Base-by-base conservation (phyloP, 2,888 invertebrate species). In the Ernsta delagoae region DNA sequence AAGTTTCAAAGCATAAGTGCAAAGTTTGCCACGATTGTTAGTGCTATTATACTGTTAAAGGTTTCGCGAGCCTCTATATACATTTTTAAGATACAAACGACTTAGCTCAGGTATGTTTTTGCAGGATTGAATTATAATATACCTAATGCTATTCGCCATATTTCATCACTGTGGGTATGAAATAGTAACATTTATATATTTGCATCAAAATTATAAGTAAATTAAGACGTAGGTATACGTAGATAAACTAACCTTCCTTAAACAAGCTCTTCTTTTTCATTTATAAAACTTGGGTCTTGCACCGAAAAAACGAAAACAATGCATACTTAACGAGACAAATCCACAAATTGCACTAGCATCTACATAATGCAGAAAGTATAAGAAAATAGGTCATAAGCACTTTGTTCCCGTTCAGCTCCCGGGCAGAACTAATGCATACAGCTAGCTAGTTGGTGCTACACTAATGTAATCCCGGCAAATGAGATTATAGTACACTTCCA, bases 291-390 rank as follows among this genome's bases (percentile, higher is more conserved):
- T 16, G 1, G 16, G 16, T 16, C 16, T 56, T 61, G 34, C 41
- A 24, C 43, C 36, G 16, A 61, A 67, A 54, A 54, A 67, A 56
- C 43, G 43, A 64, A 66, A 34, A 67, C 54, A 67, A 54, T 41
- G 36, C 43, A 54, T 61, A 67, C 59, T 66, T 66, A 66, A 61
- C 67, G 67, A 67, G 60, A 61, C 54, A 65, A 45, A 67, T 67
- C 60, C 67, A 67, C 61, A 67, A 67, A 16, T 16, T 16, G 1
- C 16, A 16, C 16, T 16, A 16, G 45, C 60, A 67, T 45, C 60
- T 43, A 45, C 41, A 16, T 43, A 16, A 54, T 67, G 67, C 60
- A 41, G 54, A 36, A 36, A 60, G 45, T 53, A 45, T 53, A 50
- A 16, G 24, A 53, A 8, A 61, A 45, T 16, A n/a, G 6, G 24